A percentile compares a stretch with the other conserved stretches of the same genome.
phyloP scores from a whole-genome alignment of 2,888 invertebrate genomes.

The Hypolimnas misippus region DNA sequence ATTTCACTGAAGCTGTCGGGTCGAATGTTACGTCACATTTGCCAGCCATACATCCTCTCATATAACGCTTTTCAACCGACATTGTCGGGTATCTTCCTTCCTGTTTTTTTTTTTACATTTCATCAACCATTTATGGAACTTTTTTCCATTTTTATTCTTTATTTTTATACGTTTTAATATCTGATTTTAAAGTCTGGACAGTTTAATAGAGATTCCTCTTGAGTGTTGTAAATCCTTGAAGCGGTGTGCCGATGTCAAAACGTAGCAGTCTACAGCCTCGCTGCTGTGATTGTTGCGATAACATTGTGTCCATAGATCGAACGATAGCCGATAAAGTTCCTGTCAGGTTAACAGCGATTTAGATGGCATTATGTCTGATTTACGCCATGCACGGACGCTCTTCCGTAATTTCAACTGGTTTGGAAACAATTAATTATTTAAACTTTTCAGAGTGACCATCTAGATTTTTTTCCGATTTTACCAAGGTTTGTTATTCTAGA shows the following conservation, averaged over 20 bases:
- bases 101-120: slow-evolving; percentile 17
- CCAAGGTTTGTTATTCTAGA: too few species aligned
- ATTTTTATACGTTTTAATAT: background rate
- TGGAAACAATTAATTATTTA: background rate
- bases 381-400: slow-evolving; percentile 14
- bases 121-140: background rate
- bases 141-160: slow-evolving; percentile 16
- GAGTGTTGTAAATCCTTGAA: background rate
- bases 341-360: slow-evolving; percentile 25
- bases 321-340: slow-evolving; percentile 53
- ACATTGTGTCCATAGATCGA: slow-evolving; percentile 57
- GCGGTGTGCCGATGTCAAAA: slow-evolving; percentile 13
- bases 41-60: slow-evolving; percentile 19
- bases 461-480: background rate
- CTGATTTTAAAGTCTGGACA: background rate
- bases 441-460: too few species aligned
- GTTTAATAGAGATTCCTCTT: background rate
- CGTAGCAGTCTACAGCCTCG: slow-evolving; percentile 36
- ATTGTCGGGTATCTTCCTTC: slow-evolving; percentile 20
- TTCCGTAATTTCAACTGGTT: background rate
- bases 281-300: slow-evolving; percentile 52
- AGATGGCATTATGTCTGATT: slow-evolving; percentile 29
- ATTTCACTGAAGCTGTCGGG: slow-evolving; percentile 34
- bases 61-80: slow-evolving; percentile 30
- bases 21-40: slow-evolving; percentile 19